A percentile compares a stretch with the other conserved stretches of the same genome.
These are phyloP conservation scores for Osmoderma eremita DNA, from an alignment of 2,888 invertebrate genomes.

Conservation along the genomic window DNA sequence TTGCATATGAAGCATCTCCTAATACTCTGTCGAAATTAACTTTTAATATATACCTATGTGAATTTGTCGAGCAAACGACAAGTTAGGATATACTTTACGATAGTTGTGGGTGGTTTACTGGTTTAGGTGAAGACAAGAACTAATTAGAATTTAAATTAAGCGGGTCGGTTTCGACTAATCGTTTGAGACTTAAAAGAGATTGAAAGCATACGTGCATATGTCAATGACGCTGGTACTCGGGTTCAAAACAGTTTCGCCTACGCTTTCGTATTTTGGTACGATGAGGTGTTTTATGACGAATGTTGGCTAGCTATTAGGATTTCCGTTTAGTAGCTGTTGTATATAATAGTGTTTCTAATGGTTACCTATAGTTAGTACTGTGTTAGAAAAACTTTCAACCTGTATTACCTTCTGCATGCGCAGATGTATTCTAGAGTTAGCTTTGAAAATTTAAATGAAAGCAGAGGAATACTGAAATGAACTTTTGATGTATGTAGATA, in stretches of 20 bases:
- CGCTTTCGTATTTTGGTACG: neutral
- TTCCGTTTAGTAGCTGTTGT: no score
- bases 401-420: no score
- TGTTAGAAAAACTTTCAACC: no score
- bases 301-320: no score
- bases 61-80: neutral
- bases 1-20: neutral
- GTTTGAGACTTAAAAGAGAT: neutral
- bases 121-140: neutral
- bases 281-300: neutral
- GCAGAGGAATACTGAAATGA: no score
- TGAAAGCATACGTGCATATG: neutral
- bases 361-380: no score
- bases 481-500: no score
- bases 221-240: neutral
- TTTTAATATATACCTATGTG: conserved; percentile 8
- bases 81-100: conserved; percentile 2
- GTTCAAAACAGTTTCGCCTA: neutral
- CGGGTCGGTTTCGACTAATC: neutral
- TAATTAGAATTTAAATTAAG: conserved; percentile 3
- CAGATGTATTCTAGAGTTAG: no score
- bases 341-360: no score
- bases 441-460: no score
- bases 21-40: neutral
- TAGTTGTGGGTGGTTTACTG: conserved; percentile 1